Base-by-base conservation (phyloP, 2,113 vertebrate species). In the Tachysurus fulvidraco region DNA sequence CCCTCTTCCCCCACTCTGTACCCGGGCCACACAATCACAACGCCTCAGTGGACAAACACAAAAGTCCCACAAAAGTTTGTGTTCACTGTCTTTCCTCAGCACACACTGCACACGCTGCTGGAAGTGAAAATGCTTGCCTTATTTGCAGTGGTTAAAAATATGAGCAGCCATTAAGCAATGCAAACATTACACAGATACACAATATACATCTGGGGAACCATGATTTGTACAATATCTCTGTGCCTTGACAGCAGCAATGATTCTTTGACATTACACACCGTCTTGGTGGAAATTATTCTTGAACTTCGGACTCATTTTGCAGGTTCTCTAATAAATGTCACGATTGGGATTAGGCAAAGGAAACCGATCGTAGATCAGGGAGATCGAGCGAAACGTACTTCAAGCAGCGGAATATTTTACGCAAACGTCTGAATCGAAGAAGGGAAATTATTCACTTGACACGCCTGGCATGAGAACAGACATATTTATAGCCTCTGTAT, bases 401-500 rank as follows among this genome's bases (percentile, higher is more conserved):
- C 11, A 17, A 81, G 54, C 41, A 4, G 41, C 25, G 65, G 78
- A 81, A 86, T 86, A 86, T 81, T 86, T 86, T 73, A 80, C 79
- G 54, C 85, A 83, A 87, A 83, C 28, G 78, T 82, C 55, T 73
- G 30, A 73, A 81, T 81, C 14, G 55, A 50, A 73, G 71, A 83
- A 73, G 86, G 81, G 71, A 83, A 83, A 83, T 87, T 77, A 87
- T 76, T 87, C 85, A 87, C 85, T 87, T 87, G 80, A 87, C 86
- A 87, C 59, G 81, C 81, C 73, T 87, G 81, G 81, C 86, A 87
- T 74, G 57, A 87, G 88, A 69, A 85, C 87, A 91, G 89, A 94
- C 91, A 91, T 92, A 92, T 91, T 89, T 84, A 87, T 92, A 41
- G 88, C 69, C 90, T 87, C 83, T 91, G 87, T 85, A 90, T 88